phyloP scores from a whole-genome alignment of 2,888 invertebrate species.

The Dromius quadrimaculatus region DNA sequence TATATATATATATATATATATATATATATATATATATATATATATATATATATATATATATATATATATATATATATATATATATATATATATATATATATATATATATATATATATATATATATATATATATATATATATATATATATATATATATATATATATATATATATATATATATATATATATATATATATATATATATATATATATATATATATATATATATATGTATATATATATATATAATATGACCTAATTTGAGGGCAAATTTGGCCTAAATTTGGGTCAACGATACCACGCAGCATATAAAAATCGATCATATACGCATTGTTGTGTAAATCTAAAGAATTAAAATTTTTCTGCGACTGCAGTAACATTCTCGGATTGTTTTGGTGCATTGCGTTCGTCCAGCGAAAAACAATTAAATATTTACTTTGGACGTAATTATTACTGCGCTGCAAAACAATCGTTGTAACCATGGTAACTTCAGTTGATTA shows the following conservation, averaged over 20 bases:
- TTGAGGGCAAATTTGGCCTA: constrained; percentile 39
- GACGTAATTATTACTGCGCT: constrained; percentile 19
- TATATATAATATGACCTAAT: constrained; percentile 42
- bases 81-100: too few relatives aligned
- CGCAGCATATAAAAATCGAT: constrained; percentile 48
- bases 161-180: too few relatives aligned
- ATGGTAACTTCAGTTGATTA: constrained; percentile 37
- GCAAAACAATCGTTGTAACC: constrained; percentile 48
- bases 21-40: too few relatives aligned
- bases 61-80: too few relatives aligned
- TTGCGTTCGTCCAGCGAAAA: constrained; percentile 39
- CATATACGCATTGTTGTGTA: constrained; percentile 46
- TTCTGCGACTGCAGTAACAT: constrained; percentile 27
- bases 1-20: too few relatives aligned
- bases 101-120: too few relatives aligned
- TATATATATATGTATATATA: too few relatives aligned
- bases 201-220: too few relatives aligned
- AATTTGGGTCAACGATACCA: constrained; percentile 48
- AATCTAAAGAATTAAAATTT: constrained; percentile 34
- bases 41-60: too few relatives aligned
- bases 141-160: too few relatives aligned
- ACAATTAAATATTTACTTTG: constrained; percentile 23
- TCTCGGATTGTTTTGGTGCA: constrained; percentile 40
- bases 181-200: too few relatives aligned
- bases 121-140: too few relatives aligned